These are phyloP conservation scores for Tenodera sinensis DNA, from an alignment of 2,888 invertebrate genomes.

Conservation along the genomic window DNA sequence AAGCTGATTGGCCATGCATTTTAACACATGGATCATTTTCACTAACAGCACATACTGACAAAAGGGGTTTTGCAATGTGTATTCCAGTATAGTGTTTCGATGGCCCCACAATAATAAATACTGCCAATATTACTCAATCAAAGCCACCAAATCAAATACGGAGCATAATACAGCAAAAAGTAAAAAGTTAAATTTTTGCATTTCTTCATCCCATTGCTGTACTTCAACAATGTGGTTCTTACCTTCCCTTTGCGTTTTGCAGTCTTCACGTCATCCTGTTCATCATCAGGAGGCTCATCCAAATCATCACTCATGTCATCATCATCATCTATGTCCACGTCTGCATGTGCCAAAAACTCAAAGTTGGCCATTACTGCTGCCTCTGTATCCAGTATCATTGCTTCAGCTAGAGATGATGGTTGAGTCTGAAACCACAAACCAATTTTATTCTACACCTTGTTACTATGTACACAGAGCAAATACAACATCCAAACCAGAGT, in stretches of 20 bases:
- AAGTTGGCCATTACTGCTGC: constrained; percentile 95
- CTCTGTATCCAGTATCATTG: constrained; percentile 79
- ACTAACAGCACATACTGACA: too few species aligned
- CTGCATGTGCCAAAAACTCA: constrained; percentile 83
- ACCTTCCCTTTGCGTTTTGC: constrained; percentile 49
- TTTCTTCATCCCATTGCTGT: too few species aligned
- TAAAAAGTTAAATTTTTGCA: too few species aligned
- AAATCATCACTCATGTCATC: constrained; percentile 60
- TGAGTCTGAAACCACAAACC: constrained; percentile 43
- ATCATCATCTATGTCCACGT: constrained; percentile 86
- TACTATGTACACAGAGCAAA: background rate
- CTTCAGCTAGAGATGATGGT: constrained; percentile 62
- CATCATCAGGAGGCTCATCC: constrained; percentile 58
- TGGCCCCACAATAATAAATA: too few species aligned
- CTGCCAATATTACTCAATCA: too few species aligned
- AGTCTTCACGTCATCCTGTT: constrained; percentile 43
- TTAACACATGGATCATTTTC: too few species aligned
- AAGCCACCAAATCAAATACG: too few species aligned
- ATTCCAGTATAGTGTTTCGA: too few species aligned
- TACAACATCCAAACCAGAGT: background rate
- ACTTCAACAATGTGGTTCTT: background rate
- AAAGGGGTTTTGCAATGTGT: too few species aligned
- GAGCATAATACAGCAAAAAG: too few species aligned
- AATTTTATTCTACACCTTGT: background rate
- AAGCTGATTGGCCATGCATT: too few species aligned